Percentiles rank a stretch among this genome's conserved stretches.
Evolutionary conservation across 1,140 invertebrate genomes (phyloP).

Genomic region (Nasonia longicornis): DNA sequence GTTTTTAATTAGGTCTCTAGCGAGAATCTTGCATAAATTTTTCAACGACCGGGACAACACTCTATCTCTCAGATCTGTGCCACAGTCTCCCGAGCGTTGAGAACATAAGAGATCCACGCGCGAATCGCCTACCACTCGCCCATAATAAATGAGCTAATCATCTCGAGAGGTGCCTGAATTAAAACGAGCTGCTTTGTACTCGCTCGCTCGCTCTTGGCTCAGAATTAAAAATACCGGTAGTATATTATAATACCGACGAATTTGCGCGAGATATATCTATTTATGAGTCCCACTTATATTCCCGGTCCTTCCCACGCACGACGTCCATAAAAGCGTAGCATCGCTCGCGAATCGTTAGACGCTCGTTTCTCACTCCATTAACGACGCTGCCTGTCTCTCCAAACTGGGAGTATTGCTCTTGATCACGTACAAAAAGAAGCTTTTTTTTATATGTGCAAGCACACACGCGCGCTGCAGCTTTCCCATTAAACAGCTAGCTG

Average conservation of each 20-base stretch:
- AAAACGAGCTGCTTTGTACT: background rate
- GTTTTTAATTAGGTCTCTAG: background rate
- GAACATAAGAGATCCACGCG: background rate
- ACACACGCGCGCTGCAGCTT: background rate
- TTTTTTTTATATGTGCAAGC: background rate
- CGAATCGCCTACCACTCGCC: too few species aligned
- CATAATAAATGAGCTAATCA: too few species aligned
- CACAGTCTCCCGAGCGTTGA: background rate
- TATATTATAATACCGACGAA: background rate
- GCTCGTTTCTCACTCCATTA: slow-evolving; percentile 31
- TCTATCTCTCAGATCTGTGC: too few species aligned
- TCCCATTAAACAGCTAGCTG: background rate
- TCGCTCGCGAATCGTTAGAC: slow-evolving; percentile 10
- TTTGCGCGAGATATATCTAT: background rate
- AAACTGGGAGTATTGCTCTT: background rate
- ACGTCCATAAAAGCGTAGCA: background rate
- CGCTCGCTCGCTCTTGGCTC: background rate
- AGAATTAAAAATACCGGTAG: background rate
- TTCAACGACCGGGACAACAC: too few species aligned
- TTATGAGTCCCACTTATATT: slow-evolving; percentile 23
- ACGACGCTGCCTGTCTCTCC: background rate
- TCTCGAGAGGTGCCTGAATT: background rate
- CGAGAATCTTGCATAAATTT: too few species aligned
- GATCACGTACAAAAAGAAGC: background rate
- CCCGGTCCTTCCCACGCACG: slow-evolving; percentile 27